phyloP scores from a whole-genome alignment of 1,140 invertebrate species.

The Metaphire vulgaris region DNA sequence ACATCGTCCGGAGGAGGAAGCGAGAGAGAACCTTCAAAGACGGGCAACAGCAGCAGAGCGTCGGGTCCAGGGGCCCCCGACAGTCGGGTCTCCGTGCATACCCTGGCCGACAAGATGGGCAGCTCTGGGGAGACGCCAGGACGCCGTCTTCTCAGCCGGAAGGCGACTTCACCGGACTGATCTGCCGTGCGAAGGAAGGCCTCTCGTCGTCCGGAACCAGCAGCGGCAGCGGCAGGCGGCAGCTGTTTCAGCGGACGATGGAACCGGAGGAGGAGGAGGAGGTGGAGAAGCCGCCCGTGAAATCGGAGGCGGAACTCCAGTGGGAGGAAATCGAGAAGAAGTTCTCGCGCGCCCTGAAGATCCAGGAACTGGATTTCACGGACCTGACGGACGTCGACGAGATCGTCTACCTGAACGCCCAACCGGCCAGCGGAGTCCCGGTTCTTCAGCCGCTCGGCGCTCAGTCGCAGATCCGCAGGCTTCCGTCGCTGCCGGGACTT shows the following conservation, averaged over 20 bases:
- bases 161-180: constrained; percentile 4
- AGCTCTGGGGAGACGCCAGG: background rate
- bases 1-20: background rate
- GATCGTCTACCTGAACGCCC: constrained; percentile 43
- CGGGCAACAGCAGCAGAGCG: background rate
- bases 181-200: constrained; percentile 8
- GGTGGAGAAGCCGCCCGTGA: constrained; percentile 41
- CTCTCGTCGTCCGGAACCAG: background rate
- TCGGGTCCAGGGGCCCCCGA: background rate
- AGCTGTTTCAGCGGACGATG: background rate
- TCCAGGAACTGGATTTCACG: constrained; percentile 95
- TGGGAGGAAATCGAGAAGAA: constrained; percentile 85
- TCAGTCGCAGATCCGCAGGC: constrained; percentile 13
- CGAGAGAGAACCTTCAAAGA: background rate
- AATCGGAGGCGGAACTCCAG: constrained; percentile 84
- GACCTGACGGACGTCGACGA: constrained; percentile 67
- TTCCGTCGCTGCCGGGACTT: constrained; percentile 32
- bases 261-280: background rate
- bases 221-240: background rate
- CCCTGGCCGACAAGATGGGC: background rate
- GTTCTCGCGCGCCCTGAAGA: constrained; percentile 70
- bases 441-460: background rate
- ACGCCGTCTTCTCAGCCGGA: too few relatives aligned
- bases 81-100: background rate
- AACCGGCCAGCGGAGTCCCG: background rate